Percentiles rank a stretch among this genome's conserved stretches.
Evolutionary conservation across 2,797 vertebrate genomes (phyloP).

Genomic region (Urophycis tenuis): DNA sequence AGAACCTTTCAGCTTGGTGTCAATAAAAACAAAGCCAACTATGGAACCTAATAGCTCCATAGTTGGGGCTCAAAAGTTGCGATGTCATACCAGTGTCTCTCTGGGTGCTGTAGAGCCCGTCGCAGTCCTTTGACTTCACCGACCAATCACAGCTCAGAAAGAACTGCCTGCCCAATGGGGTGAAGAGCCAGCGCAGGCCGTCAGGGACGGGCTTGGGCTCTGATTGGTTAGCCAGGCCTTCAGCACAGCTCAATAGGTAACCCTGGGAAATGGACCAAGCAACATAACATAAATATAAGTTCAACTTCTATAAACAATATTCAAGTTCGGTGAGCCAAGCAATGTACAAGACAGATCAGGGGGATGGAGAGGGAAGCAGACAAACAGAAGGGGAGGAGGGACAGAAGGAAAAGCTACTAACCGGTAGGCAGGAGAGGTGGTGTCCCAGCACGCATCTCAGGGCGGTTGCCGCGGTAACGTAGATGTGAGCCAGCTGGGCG

Average conservation of each 20-base stretch:
- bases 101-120: slow-evolving; percentile 82
- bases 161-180: slow-evolving; percentile 88
- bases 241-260: slow-evolving; percentile 86
- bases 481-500: slow-evolving; percentile 83
- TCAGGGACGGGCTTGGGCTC: slow-evolving; percentile 81
- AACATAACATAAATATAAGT: not conserved
- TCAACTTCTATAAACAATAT: not conserved
- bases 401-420: slow-evolving; percentile 59
- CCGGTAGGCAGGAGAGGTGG: slow-evolving; percentile 83
- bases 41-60: too few species aligned
- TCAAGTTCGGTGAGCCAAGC: too few species aligned
- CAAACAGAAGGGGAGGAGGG: not conserved
- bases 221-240: slow-evolving; percentile 71
- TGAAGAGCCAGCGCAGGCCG: slow-evolving; percentile 89
- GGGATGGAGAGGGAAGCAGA: not conserved
- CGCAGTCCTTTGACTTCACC: slow-evolving; percentile 76
- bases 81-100: slow-evolving; percentile 79
- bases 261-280: slow-evolving; percentile 63
- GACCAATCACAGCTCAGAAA: slow-evolving; percentile 95
- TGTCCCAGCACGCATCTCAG: slow-evolving; percentile 76
- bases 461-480: slow-evolving; percentile 84
- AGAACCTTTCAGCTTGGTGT: too few species aligned
- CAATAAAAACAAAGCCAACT: too few species aligned
- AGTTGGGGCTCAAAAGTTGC: not conserved
- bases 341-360: not conserved